Conservation (phyloP, 2,888 invertebrate species). For the Unio delphinus region DNA sequence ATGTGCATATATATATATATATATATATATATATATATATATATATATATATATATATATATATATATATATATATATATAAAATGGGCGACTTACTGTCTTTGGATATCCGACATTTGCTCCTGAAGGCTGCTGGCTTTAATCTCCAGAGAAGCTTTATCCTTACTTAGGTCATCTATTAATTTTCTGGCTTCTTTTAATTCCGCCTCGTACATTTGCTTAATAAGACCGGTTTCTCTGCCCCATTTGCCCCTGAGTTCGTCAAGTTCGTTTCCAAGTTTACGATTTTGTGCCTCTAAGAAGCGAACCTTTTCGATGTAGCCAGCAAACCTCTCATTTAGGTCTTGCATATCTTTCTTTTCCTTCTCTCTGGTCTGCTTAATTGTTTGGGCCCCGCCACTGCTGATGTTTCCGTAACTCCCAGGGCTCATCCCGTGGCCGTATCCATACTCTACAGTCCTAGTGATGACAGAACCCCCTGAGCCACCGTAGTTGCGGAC, state of each 20-base stretch:
- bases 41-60: too few species aligned
- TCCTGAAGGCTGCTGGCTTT: conserved; percentile 71
- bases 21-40: too few species aligned
- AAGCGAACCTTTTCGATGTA: conserved; percentile 74
- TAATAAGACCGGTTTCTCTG: conserved; percentile 67
- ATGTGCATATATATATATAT: neutral
- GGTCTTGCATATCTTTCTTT: conserved; percentile 74
- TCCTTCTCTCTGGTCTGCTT: conserved; percentile 72
- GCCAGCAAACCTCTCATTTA: conserved; percentile 74
- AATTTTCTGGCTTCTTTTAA: conserved; percentile 73
- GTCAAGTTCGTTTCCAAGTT: conserved; percentile 68
- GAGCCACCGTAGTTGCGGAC: conserved; percentile 21
- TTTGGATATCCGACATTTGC: conserved; percentile 68
- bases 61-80: neutral
- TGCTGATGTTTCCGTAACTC: conserved; percentile 56
- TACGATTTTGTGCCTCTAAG: conserved; percentile 72
- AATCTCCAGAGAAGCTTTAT: conserved; percentile 73
- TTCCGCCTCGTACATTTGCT: conserved; percentile 73
- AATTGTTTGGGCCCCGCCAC: conserved; percentile 69
- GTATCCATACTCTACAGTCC: conserved; percentile 52
- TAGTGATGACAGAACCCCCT: conserved; percentile 35
- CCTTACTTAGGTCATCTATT: conserved; percentile 73
- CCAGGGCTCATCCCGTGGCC: conserved; percentile 45
- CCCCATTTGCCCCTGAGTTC: conserved; percentile 68
- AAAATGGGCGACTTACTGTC: conserved; percentile 54